Base-by-base conservation (phyloP, 2,888 invertebrate genomes). In the Agrypnus murinus region DNA sequence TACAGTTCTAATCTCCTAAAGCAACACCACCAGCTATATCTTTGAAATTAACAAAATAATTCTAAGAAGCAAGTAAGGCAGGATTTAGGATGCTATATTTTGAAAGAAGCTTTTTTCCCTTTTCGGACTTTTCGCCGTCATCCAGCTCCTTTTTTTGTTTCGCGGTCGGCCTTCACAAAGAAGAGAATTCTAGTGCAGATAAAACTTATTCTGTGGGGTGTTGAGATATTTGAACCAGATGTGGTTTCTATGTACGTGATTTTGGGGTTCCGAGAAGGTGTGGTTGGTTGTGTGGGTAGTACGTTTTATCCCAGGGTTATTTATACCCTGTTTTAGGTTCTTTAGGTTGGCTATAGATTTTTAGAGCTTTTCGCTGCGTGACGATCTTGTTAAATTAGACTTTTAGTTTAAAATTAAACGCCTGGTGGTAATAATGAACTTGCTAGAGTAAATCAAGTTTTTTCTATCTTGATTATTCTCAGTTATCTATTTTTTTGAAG, bases 171-270 rank as follows among this genome's bases (percentile, higher is more conserved):
- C 57, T 64, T 69, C 46, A 64, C 64, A 45, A 67, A 66, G 55
- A n/a, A 55, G 40, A 66, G 31, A 25, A 25, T 25, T 59, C 46
- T 40, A 65, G 70, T 72, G 58, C 50, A 70, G 73, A 75, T 72
- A 72, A 72, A 75, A 74, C 72, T 71, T 75, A 72, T 72, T 71
- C 69, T 60, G 67, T 63, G 69, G 69, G 69, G 73, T 73, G 75
- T 64, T 71, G 74, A 74, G 71, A 69, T 74, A 74, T 75, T 75
- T 68, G 69, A 67, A 74, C 74, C 76, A 76, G 77, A 76, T 76
- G 76, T 73, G 75, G 72, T 71, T 69, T 72, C 65, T 70, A 50
- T 65, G 59, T 71, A 72, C 74, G 75, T 74, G 74, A 74, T 77
- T 75, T 77, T 72, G 65, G 70, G 72, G 72, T 74, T 74, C 69